Evolutionary conservation across 2,888 invertebrate species (phyloP).

Genomic region (Agrochola macilenta): DNA sequence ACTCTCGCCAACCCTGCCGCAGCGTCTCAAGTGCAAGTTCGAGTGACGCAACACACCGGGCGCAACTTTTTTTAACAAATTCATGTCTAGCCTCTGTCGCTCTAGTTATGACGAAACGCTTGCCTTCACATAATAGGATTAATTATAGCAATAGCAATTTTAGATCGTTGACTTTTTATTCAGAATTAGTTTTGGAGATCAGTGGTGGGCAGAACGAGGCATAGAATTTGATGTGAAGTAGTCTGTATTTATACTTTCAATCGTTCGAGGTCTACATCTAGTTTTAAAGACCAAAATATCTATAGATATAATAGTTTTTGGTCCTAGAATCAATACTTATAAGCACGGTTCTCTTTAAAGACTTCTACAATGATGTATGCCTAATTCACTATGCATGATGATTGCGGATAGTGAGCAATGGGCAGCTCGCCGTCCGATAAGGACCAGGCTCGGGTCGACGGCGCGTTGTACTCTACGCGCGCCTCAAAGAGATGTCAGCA

Average conservation of each 20-base stretch:
- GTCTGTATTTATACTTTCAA: neutral
- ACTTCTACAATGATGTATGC: too few species aligned
- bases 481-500: too few species aligned
- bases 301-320: too few species aligned
- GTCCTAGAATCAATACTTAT: too few species aligned
- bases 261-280: neutral
- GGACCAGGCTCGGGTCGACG: too few species aligned
- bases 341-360: too few species aligned
- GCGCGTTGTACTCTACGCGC: too few species aligned
- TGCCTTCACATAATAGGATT: constrained; percentile 19
- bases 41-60: constrained; percentile 61
- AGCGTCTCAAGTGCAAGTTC: constrained; percentile 73
- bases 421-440: too few species aligned
- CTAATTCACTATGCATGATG: neutral
- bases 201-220: neutral
- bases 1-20: constrained; percentile 29
- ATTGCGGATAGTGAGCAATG: too few species aligned
- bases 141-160: neutral
- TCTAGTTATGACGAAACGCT: constrained; percentile 45
- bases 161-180: neutral
- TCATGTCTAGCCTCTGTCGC: constrained; percentile 42
- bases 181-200: neutral
- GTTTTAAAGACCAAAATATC: too few species aligned
- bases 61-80: constrained; percentile 54
- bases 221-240: neutral